phyloP scores from a whole-genome alignment of 2,113 vertebrate genomes.

The Paramormyrops kingsleyae region DNA sequence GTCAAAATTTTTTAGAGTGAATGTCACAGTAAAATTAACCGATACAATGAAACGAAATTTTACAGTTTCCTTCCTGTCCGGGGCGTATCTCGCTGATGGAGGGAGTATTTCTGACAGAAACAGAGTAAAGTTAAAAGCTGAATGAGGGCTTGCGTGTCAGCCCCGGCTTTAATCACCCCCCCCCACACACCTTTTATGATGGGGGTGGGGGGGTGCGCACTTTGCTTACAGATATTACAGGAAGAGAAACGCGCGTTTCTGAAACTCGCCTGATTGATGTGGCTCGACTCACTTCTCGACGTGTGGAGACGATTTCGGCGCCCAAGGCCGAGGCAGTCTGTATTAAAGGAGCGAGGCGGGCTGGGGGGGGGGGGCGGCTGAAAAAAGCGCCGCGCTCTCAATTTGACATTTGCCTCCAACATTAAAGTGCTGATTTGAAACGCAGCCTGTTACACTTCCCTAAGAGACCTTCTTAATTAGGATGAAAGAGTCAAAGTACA shows the following conservation, averaged over 20 bases:
- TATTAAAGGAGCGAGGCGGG: conserved; percentile 16
- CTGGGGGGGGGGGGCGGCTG: neutral
- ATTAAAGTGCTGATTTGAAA: conserved; percentile 52
- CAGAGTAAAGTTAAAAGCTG: neutral
- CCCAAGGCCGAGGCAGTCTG: conserved; percentile 52
- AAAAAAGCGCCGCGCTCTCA: conserved; percentile 22
- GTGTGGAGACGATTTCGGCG: conserved; percentile 58
- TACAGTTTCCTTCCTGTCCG: neutral
- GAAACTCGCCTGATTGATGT: conserved; percentile 56
- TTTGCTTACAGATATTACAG: conserved; percentile 16
- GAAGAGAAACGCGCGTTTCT: conserved; percentile 8
- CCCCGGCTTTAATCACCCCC: neutral
- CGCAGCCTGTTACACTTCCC: conserved; percentile 42
- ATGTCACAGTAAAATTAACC: neutral
- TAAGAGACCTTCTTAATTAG: conserved; percentile 52
- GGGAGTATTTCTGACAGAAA: neutral
- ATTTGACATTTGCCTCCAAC: conserved; percentile 54
- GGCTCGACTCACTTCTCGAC: conserved; percentile 62
- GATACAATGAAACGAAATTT: neutral
- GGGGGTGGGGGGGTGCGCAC: neutral
- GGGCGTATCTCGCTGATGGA: neutral
- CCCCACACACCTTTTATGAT: neutral
- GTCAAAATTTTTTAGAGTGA: neutral
- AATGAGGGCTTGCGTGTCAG: neutral
- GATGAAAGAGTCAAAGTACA: conserved; percentile 30